Conservation (phyloP, 1,140 invertebrate genomes). For the Thrips palmi region DNA sequence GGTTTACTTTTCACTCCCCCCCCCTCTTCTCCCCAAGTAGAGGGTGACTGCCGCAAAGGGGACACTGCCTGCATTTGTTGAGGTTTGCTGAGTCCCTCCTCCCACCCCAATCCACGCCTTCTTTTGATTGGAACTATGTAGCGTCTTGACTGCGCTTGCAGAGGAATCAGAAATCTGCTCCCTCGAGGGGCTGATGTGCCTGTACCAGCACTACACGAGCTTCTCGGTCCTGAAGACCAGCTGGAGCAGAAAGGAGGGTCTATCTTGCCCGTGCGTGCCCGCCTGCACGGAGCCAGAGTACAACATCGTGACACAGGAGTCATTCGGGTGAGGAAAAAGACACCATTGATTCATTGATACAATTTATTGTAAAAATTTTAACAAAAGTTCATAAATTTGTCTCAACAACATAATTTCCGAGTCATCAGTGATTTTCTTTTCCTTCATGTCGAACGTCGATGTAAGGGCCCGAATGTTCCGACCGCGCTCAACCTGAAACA, state of each 20-base stretch:
- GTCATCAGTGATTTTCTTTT: no score
- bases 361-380: background rate
- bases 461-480: background rate
- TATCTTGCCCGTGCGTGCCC: conserved; percentile 38
- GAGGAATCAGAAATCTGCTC: conserved; percentile 27
- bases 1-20: no score
- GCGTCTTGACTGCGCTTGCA: no score
- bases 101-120: no score
- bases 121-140: no score
- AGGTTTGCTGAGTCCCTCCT: no score
- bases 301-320: conserved; percentile 13
- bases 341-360: background rate
- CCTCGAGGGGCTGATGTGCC: conserved; percentile 34
- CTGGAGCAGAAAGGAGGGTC: conserved; percentile 21
- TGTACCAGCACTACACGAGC: conserved; percentile 36
- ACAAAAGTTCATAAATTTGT: background rate
- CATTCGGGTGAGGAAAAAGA: conserved; percentile 9
- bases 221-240: conserved; percentile 36
- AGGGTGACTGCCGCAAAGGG: no score
- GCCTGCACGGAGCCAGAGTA: conserved; percentile 39
- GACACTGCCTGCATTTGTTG: no score
- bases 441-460: no score
- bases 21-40: no score
- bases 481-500: background rate
- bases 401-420: background rate